phyloP scores from a whole-genome alignment of 92 coral and sea anemone species.

The Parazoanthus darwini region DNA sequence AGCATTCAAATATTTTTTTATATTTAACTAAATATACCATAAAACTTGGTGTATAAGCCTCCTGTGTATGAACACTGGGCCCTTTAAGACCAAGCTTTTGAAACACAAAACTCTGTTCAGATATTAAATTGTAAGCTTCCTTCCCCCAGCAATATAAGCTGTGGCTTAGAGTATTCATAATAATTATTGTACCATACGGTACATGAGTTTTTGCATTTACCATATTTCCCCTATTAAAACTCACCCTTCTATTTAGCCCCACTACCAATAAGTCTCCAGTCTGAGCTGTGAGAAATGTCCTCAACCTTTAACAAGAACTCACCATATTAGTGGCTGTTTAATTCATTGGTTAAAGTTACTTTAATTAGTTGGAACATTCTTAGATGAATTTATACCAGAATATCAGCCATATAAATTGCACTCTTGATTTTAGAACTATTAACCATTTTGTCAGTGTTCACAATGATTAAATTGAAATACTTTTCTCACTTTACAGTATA shows the following conservation, averaged over 20 bases:
- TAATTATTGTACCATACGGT: not conserved
- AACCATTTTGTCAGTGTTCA: not conserved
- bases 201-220: slow-evolving; percentile 14
- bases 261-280: slow-evolving; percentile 4
- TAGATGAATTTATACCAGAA: slow-evolving; percentile 19
- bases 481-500: slow-evolving; percentile 18
- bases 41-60: slow-evolving; percentile 29
- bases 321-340: slow-evolving; percentile 19
- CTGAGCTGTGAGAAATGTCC: slow-evolving; percentile 19
- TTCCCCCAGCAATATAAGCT: slow-evolving; percentile 16
- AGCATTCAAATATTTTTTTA: slow-evolving; percentile 28
- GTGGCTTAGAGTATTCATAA: slow-evolving; percentile 10
- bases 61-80: slow-evolving; percentile 11
- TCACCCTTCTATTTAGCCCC: slow-evolving; percentile 21
- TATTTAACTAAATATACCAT: slow-evolving; percentile 31
- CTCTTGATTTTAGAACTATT: not conserved
- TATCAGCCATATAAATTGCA: slow-evolving; percentile 24
- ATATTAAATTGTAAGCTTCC: slow-evolving; percentile 25
- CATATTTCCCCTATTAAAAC: slow-evolving; percentile 27
- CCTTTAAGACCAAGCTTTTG: slow-evolving; percentile 25
- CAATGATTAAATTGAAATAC: slow-evolving; percentile 16
- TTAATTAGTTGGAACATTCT: slow-evolving; percentile 22
- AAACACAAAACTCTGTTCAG: slow-evolving; percentile 33
- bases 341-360: slow-evolving; percentile 19
- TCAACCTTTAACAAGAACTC: slow-evolving; percentile 24